Evolutionary conservation across 37 sponge, comb jelly and placozoan species (phyloP).

Genomic region (Cladorhizidae sp.): DNA sequence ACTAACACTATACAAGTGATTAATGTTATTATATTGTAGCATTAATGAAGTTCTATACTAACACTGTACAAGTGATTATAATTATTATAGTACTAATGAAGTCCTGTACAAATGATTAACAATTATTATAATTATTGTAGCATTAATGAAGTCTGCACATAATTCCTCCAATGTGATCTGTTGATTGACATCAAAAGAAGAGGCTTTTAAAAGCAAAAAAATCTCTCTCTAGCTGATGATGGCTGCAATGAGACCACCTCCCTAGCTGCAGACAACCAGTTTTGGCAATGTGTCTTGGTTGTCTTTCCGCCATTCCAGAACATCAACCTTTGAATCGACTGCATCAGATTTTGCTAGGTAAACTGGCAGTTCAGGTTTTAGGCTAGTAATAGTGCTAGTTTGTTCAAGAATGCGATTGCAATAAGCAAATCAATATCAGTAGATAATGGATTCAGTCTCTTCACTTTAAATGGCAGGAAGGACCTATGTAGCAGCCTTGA

Average conservation of each 20-base stretch:
- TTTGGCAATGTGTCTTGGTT: slow-evolving; percentile 1
- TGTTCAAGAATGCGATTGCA: slow-evolving; percentile 19
- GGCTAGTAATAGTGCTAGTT: neutral
- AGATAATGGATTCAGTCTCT: neutral
- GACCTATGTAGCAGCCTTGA: slow-evolving; percentile 40
- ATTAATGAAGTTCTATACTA: no score
- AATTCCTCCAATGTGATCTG: no score
- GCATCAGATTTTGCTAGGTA: slow-evolving; percentile 9
- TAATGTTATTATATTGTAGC: no score
- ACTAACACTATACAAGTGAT: no score
- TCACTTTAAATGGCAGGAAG: slow-evolving; percentile 16
- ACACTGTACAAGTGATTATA: no score
- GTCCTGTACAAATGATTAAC: no score
- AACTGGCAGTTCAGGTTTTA: slow-evolving; percentile 13
- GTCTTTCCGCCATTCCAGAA: slow-evolving; percentile 22
- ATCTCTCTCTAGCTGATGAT: no score
- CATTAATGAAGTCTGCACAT: no score
- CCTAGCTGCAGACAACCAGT: slow-evolving; percentile 2
- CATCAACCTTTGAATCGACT: neutral
- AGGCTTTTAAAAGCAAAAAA: no score
- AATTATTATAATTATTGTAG: no score
- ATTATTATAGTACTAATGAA: no score
- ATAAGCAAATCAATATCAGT: slow-evolving; percentile 10
- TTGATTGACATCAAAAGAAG: no score
- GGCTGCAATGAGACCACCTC: slow-evolving; percentile 1